A percentile compares a stretch with the other conserved stretches of the same genome.
Conservation (phyloP, 2,888 invertebrate genomes). For the Ametastegia equiseti region DNA sequence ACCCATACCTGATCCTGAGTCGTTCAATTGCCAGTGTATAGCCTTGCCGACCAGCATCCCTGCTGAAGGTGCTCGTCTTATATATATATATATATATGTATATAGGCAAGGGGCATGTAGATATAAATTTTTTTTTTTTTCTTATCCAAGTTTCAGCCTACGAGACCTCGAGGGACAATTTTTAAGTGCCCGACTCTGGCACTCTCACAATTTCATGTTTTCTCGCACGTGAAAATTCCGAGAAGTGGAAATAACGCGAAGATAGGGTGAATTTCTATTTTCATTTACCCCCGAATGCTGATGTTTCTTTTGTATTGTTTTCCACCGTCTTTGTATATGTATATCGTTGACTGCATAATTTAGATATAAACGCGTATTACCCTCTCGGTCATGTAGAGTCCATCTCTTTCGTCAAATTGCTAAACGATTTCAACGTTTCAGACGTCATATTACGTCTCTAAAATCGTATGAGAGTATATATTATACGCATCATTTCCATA, state of each 20-base stretch:
- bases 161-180: constrained; percentile 37
- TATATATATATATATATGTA: no score
- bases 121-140: no score
- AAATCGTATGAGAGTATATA: no score
- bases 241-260: constrained; percentile 11
- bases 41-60: constrained; percentile 8
- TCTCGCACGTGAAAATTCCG: constrained; percentile 23
- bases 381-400: not conserved
- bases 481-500: no score
- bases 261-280: constrained; percentile 24
- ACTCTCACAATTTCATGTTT: not conserved
- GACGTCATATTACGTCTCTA: no score
- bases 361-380: not conserved
- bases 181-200: constrained; percentile 12
- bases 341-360: not conserved
- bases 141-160: constrained; percentile 18
- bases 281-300: not conserved
- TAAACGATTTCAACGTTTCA: not conserved
- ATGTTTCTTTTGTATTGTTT: not conserved
- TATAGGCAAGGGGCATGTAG: no score
- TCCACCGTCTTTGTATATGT: no score
- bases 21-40: constrained; percentile 9
- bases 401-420: no score
- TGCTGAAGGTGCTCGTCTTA: not conserved
- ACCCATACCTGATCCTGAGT: not conserved